Conservation (phyloP, 2,888 invertebrate species). For the Gastrophysa polygoni region DNA sequence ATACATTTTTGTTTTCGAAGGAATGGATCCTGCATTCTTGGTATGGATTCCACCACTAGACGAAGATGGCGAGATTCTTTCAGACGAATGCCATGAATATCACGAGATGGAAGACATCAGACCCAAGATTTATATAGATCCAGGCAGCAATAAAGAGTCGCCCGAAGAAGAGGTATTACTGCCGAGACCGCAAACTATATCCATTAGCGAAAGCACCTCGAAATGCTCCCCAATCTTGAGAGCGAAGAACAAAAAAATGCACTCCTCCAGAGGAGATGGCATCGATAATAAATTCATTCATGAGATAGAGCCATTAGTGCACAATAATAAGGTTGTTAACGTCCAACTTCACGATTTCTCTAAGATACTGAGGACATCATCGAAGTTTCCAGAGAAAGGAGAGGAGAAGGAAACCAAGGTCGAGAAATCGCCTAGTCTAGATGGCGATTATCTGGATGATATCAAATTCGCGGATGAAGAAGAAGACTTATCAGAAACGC, state of each 20-base stretch:
- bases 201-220: slow-evolving; percentile 39
- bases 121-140: slow-evolving; percentile 59
- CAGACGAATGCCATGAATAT: slow-evolving; percentile 62
- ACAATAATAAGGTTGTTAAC: slow-evolving; percentile 35
- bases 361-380: slow-evolving; percentile 30
- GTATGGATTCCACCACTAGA: slow-evolving; percentile 87
- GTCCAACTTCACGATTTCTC: slow-evolving; percentile 52
- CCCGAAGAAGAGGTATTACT: slow-evolving; percentile 65
- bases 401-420: slow-evolving; percentile 71
- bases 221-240: slow-evolving; percentile 43
- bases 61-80: slow-evolving; percentile 68
- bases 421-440: slow-evolving; percentile 69
- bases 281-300: slow-evolving; percentile 38
- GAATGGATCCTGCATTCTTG: slow-evolving; percentile 88
- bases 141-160: slow-evolving; percentile 72
- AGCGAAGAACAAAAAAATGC: slow-evolving; percentile 41
- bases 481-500: slow-evolving; percentile 48
- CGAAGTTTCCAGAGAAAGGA: slow-evolving; percentile 38
- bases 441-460: slow-evolving; percentile 66
- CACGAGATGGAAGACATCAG: slow-evolving; percentile 57
- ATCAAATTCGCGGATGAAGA: slow-evolving; percentile 76
- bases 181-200: slow-evolving; percentile 46
- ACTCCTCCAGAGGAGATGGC: slow-evolving; percentile 36
- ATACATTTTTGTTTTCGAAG: slow-evolving; percentile 56
- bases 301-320: slow-evolving; percentile 42